Evolutionary conservation across 2,797 vertebrate genomes (phyloP), one percentile per base, ranked within the genome.

Genomic region (Eremophila alpestris): DNA sequence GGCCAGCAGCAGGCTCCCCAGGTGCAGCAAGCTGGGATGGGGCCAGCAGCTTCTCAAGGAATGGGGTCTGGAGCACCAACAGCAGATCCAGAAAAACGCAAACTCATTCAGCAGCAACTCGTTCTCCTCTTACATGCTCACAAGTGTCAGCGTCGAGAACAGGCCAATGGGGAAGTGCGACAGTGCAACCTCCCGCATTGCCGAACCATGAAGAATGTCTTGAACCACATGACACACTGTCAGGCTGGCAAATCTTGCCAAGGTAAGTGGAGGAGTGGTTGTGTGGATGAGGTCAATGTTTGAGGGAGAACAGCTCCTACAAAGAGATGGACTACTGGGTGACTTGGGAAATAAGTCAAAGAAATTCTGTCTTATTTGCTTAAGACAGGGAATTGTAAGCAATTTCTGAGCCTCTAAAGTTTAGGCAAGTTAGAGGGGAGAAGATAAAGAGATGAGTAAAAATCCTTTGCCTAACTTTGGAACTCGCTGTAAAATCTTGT

Each of bases 221-320:
- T 99, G 68, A 99, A 99, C 98, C 99, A 99, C 96, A 99, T 99
- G 99, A 99, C 99, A 65, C 99, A 99, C 96, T 99, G 99, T 97
- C 99, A 99, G 97, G 99, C 99, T 89, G 99, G 99, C 98, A 99
- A 99, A 95, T 99, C 99, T 88, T 99, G 99, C 98, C 99, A 99
- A 97, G 99, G 99, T 99, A 93, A 98, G 98, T 96, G 83, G 63
- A 83, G 64, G 26, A 81, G 34, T 27, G 20, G 16, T 51, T 77
- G 14, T 30, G 18, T 29, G 46, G 34, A 32, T 70, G 3, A 9
- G 3, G n/a, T 60, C 32, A 51, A 7, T 5, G 1, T 8, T 13
- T 90, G 20, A n/a, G 64, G 34, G 46, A 49, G 40, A n/a, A 80
- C 16, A 19, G 51, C 41, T 67, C 5, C 45, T 80, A 56, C 80